Base-by-base conservation (phyloP, 2,113 vertebrate species). In the Burhinus bistriatus region DNA sequence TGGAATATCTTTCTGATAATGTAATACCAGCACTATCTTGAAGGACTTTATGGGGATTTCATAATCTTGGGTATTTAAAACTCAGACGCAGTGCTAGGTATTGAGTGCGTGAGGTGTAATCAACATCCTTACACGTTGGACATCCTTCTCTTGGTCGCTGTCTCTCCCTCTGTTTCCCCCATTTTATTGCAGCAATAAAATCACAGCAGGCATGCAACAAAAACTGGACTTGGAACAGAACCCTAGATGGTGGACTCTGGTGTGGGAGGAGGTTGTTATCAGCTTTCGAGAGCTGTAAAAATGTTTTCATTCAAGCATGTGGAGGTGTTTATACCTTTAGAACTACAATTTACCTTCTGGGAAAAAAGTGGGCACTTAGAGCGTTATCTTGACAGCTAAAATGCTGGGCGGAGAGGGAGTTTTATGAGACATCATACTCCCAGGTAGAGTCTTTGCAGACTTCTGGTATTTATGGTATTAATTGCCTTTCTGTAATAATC, bases 221-320 rank as follows among this genome's bases (percentile, higher is more conserved):
- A 64, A 80, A 12, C 51, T 84, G 88, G 81, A 97, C 97, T 98
- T 97, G 87, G 96, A 94, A 83, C 94, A 83, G 76, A 95, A 89
- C 61, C 21, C 30, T 73, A n/a, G 26, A 40, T 91, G 32, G 38
- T 95, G 96, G 71, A 97, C 96, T 96, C 85, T 62, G 72, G 6
- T 29, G 54, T 17, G 42, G 64, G n/a, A 65, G 88, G 77, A 72
- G 81, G 51, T 68, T 89, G 64, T 93, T 92, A 96, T 38, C 12
- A 1, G 47, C 12, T 95, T 97, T 95, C 6, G 3, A 51, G 58
- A 92, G 87, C 91, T 73, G 65, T 97, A 96, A 95, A 97, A 91
- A 22, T n/a, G 34, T 84, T 57, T 82, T 44, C 7, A 11, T 89
- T 86, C 58, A 38, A 55, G 58, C 89, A 83, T 8, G 0, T 42